Evolutionary conservation across 2,888 invertebrate species (phyloP).

Genomic region (Tenthredo livida): DNA sequence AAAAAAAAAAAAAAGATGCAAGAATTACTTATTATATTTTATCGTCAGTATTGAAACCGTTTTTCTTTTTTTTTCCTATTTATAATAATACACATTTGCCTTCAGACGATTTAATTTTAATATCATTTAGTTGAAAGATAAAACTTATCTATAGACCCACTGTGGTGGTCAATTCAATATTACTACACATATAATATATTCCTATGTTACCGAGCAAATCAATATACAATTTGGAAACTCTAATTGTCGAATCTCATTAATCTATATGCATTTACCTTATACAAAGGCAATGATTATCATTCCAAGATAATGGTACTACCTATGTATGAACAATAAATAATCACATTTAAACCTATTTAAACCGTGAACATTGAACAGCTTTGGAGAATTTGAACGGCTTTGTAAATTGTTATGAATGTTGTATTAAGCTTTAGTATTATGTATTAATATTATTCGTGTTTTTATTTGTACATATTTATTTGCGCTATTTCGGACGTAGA

Average conservation of each 20-base stretch:
- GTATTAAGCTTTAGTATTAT: constrained; percentile 62
- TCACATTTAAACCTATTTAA: constrained; percentile 39
- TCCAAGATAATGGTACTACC: constrained; percentile 61
- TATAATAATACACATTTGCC: constrained; percentile 63
- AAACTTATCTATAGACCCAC: neutral
- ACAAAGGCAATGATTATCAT: constrained; percentile 62
- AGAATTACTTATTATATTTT: constrained; percentile 35
- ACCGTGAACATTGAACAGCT: constrained; percentile 47
- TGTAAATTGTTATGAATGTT: constrained; percentile 69
- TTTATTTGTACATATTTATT: constrained; percentile 70
- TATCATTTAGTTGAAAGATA: neutral
- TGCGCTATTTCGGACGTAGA: constrained; percentile 57
- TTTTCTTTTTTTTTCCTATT: constrained; percentile 44
- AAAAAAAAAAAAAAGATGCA: constrained; percentile 25
- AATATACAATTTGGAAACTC: constrained; percentile 49
- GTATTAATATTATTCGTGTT: constrained; percentile 57
- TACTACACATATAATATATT: neutral
- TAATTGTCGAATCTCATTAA: constrained; percentile 68
- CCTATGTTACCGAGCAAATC: constrained; percentile 32
- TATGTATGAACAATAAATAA: constrained; percentile 22
- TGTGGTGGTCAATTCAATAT: constrained; percentile 17
- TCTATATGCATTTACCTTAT: constrained; percentile 61
- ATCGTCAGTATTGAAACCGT: constrained; percentile 20
- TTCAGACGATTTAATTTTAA: constrained; percentile 17
- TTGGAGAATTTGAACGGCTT: constrained; percentile 59